These are phyloP conservation scores for Meiosimyza platycephala DNA, from an alignment of 2,888 invertebrate genomes.

Conservation along the genomic window DNA sequence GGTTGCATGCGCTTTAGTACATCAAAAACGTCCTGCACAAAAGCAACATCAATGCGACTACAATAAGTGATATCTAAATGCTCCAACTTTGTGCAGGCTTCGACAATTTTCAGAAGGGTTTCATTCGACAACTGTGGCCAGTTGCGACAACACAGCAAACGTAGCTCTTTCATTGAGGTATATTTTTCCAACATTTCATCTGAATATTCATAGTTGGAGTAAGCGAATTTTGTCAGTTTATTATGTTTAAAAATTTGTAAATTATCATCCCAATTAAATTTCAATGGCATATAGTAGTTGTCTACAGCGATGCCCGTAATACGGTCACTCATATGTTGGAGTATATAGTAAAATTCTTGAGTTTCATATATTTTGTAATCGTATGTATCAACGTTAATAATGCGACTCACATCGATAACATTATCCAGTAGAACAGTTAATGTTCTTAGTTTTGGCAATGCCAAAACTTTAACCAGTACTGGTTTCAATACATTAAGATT, in stretches of 20 bases:
- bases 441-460: conserved; percentile 52
- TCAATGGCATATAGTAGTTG: conserved; percentile 55
- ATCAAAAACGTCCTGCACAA: conserved; percentile 48
- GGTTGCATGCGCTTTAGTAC: conserved; percentile 36
- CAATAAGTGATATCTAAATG: conserved; percentile 60
- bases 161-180: conserved; percentile 22
- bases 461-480: conserved; percentile 50
- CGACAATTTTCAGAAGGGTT: conserved; percentile 51
- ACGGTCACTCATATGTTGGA: conserved; percentile 49
- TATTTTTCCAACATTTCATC: conserved; percentile 40
- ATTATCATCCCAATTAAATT: conserved; percentile 49
- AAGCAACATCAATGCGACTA: conserved; percentile 48
- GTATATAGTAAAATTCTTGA: conserved; percentile 56
- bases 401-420: conserved; percentile 45
- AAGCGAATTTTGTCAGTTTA: conserved; percentile 53
- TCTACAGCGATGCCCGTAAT: conserved; percentile 57
- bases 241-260: conserved; percentile 49
- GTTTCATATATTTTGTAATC: conserved; percentile 60
- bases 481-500: conserved; percentile 57
- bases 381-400: conserved; percentile 52
- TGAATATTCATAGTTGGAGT: conserved; percentile 55
- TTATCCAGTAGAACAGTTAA: conserved; percentile 56
- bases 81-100: conserved; percentile 51
- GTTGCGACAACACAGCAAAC: conserved; percentile 52
- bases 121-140: conserved; percentile 52